A percentile compares a stretch with the other conserved stretches of the same genome.
These are phyloP conservation scores for Synaphobranchus kaupii DNA, from an alignment of 2,797 vertebrate genomes.

Conservation along the genomic window DNA sequence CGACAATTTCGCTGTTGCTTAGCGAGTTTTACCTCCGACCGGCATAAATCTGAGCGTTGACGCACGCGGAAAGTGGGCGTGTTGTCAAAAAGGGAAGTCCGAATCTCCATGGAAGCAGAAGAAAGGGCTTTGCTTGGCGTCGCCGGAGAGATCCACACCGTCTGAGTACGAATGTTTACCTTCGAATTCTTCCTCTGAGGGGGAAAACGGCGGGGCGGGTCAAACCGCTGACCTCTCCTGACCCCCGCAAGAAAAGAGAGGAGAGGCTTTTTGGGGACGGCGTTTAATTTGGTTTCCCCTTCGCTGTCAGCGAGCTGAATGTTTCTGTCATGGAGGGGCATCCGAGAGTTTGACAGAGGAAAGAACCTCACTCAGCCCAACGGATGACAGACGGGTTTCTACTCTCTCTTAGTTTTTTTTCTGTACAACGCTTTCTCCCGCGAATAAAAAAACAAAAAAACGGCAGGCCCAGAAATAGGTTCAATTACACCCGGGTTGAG, in stretches of 20 bases:
- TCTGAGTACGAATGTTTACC: not conserved
- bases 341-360: not conserved
- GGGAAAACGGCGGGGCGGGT: not conserved
- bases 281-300: not conserved
- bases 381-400: not conserved
- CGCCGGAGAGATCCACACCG: not conserved
- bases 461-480: not conserved
- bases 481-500: not conserved
- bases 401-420: not conserved
- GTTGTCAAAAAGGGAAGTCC: not conserved
- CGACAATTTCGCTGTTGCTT: not conserved
- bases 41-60: not conserved
- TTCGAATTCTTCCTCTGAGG: not conserved
- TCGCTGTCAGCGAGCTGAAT: not conserved
- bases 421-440: too few species aligned
- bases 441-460: not conserved
- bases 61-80: not conserved
- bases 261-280: not conserved
- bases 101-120: conserved; percentile 3
- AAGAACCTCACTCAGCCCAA: not conserved
- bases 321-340: not conserved
- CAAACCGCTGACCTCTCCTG: not conserved
- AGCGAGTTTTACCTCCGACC: not conserved
- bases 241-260: not conserved
- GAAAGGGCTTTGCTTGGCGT: not conserved